phyloP scores from a whole-genome alignment of 1,140 invertebrate species.

The Mesaphorura yosii region DNA sequence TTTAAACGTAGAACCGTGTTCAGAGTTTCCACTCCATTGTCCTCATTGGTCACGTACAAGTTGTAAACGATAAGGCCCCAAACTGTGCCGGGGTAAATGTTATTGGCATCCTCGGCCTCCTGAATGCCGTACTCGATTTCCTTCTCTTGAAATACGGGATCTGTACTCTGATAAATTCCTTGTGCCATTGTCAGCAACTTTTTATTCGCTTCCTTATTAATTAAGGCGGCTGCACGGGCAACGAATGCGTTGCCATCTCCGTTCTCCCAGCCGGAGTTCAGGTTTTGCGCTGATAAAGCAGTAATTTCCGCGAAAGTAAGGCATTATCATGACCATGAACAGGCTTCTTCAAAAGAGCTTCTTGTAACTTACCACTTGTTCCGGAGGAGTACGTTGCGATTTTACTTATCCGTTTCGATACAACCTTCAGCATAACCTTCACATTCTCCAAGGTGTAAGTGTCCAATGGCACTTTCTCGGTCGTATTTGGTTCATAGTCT shows the following conservation, averaged over 20 bases:
- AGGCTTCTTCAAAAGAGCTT: no score
- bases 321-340: no score
- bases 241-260: slow-evolving; percentile 9
- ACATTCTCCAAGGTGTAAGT: slow-evolving; percentile 2
- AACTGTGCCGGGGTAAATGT: slow-evolving; percentile 11
- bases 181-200: neutral
- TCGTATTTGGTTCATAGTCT: no score
- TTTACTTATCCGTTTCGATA: neutral
- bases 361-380: slow-evolving; percentile 3
- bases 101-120: slow-evolving; percentile 7
- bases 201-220: slow-evolving; percentile 6
- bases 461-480: no score
- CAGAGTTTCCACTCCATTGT: neutral
- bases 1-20: slow-evolving; percentile 2
- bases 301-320: no score
- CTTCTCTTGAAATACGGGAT: neutral
- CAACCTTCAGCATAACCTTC: neutral
- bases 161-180: slow-evolving; percentile 14
- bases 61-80: slow-evolving; percentile 11
- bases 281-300: no score
- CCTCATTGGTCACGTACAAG: neutral
- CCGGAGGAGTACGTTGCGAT: slow-evolving; percentile 2
- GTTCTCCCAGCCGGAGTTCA: slow-evolving; percentile 18
- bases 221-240: slow-evolving; percentile 9
- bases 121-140: slow-evolving; percentile 16